These are phyloP conservation scores for Pentalonia nigronervosa DNA, from an alignment of 1,140 invertebrate genomes.

Conservation along the genomic window DNA sequence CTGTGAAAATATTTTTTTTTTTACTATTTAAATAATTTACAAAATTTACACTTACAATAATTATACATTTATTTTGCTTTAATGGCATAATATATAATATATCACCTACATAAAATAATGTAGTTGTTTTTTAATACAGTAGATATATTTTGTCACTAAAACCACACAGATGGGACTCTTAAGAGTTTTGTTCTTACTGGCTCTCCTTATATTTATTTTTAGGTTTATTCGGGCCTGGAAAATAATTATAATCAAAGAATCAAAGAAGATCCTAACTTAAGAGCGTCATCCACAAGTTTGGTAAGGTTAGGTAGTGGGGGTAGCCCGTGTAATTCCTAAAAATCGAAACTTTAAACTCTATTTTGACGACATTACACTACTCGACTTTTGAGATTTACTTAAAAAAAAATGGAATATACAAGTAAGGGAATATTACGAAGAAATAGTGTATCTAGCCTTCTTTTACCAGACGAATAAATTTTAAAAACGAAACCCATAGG, in stretches of 20 bases:
- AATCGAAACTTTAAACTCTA: background rate
- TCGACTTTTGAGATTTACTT: background rate
- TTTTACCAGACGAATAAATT: background rate
- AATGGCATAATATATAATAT: background rate
- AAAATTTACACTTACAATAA: too few species aligned
- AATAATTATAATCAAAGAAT: constrained; percentile 51
- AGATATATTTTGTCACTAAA: background rate
- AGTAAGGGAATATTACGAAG: background rate
- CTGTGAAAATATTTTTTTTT: background rate
- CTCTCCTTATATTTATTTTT: constrained; percentile 62
- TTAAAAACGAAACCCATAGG: background rate
- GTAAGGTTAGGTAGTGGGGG: background rate
- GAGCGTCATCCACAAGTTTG: background rate
- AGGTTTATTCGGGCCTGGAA: constrained; percentile 61
- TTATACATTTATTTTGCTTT: too few species aligned
- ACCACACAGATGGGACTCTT: background rate
- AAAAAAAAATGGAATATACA: background rate
- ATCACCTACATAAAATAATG: background rate
- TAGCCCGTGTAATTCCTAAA: background rate
- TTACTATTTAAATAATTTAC: too few species aligned
- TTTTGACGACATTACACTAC: constrained; percentile 22
- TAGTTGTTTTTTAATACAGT: background rate
- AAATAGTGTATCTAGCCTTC: background rate
- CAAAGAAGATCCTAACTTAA: background rate
- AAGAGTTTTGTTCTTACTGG: constrained; percentile 60